A percentile compares a stretch with the other conserved stretches of the same genome.
phyloP scores from a whole-genome alignment of 2,113 vertebrate species.

The Machaerirhynchus nigripectus region DNA sequence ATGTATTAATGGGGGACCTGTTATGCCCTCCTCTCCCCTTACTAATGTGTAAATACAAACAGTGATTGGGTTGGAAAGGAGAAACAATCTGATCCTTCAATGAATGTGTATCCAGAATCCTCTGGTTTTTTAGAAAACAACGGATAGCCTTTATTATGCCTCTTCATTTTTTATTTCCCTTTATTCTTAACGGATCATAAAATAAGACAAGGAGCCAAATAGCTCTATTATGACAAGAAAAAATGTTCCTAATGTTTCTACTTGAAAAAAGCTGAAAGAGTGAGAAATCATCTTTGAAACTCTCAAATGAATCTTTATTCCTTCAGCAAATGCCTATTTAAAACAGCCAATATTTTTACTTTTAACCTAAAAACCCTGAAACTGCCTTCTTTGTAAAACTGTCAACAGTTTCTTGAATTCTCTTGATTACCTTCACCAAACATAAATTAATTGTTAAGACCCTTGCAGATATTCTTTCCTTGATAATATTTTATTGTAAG shows the following conservation, averaged over 20 bases:
- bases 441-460: background rate
- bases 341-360: background rate
- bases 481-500: background rate
- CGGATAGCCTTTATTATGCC: background rate
- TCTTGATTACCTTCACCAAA: background rate
- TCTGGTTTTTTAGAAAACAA: background rate
- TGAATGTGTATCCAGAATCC: background rate
- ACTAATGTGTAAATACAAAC: background rate
- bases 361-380: background rate
- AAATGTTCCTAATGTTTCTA: background rate
- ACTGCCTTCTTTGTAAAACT: background rate
- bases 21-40: background rate
- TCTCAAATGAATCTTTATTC: background rate
- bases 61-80: background rate
- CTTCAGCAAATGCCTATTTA: background rate
- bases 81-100: background rate
- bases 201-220: background rate
- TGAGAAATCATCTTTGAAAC: background rate
- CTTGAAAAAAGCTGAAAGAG: background rate
- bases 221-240: background rate
- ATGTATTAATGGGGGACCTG: background rate
- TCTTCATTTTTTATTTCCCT: background rate
- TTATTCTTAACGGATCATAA: background rate
- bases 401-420: background rate
- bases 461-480: background rate